These are phyloP conservation scores for Stigmatopora argus DNA, from an alignment of 2,113 vertebrate species.

Conservation along the genomic window DNA sequence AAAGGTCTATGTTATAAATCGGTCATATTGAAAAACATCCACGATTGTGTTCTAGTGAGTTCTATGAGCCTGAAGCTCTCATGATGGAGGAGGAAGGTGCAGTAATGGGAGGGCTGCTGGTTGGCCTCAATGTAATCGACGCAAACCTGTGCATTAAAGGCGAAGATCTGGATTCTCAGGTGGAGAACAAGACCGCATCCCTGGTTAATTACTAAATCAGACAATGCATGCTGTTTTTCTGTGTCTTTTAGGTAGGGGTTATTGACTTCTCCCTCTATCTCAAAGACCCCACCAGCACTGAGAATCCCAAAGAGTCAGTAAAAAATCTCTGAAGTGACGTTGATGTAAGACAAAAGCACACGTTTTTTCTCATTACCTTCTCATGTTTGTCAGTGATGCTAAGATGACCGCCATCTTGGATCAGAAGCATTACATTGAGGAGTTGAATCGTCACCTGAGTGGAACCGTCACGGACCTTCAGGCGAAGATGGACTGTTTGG, in stretches of 20 bases:
- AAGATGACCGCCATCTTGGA: slow-evolving; percentile 93
- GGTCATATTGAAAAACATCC: not conserved
- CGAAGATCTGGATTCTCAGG: slow-evolving; percentile 96
- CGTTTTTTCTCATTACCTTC: too few relatives aligned
- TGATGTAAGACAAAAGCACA: too few relatives aligned
- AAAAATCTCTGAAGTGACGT: not conserved
- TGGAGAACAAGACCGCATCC: slow-evolving; percentile 44
- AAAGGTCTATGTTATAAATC: not conserved
- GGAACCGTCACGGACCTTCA: slow-evolving; percentile 96
- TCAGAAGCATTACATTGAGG: slow-evolving; percentile 98
- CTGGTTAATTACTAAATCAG: not conserved
- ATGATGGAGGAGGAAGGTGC: slow-evolving; percentile 94
- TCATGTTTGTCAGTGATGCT: slow-evolving; percentile 65
- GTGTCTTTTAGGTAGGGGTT: slow-evolving; percentile 79
- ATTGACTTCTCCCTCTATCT: slow-evolving; percentile 97
- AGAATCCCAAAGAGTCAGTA: slow-evolving; percentile 84
- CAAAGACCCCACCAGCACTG: slow-evolving; percentile 79
- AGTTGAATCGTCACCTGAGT: slow-evolving; percentile 91
- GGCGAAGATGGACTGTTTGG: slow-evolving; percentile 90
- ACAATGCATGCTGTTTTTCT: not conserved
- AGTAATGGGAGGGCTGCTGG: slow-evolving; percentile 88
- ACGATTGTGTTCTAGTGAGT: slow-evolving; percentile 75
- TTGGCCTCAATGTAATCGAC: slow-evolving; percentile 95
- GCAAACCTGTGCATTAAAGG: slow-evolving; percentile 98
- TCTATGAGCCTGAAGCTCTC: slow-evolving; percentile 88